Evolutionary conservation across 2,797 vertebrate species (phyloP).

Genomic region (Scleropages formosus): DNA sequence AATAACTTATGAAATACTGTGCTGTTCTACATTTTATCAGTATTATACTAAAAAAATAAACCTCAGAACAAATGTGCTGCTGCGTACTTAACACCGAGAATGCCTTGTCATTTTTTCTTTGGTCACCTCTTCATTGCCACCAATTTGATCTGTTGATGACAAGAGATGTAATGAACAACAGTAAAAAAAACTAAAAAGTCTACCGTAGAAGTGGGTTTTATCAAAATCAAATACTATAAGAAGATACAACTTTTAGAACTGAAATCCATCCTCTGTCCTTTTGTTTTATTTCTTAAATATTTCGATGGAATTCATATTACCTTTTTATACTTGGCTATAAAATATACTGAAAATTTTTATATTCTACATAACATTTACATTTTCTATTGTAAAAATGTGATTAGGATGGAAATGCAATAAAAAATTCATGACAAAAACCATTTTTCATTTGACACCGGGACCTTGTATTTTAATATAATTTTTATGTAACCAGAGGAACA

Average conservation of each 20-base stretch:
- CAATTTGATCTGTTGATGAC: not conserved
- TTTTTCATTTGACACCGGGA: conserved; percentile 73
- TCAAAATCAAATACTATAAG: not conserved
- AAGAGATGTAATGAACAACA: not conserved
- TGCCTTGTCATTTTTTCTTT: not conserved
- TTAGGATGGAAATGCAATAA: conserved; percentile 62
- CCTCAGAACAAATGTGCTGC: not conserved
- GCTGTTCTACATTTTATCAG: not conserved
- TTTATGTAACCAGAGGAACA: conserved; percentile 62
- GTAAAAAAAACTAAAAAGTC: not conserved
- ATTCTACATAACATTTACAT: conserved; percentile 71
- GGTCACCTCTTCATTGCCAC: not conserved
- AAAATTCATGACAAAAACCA: conserved; percentile 71
- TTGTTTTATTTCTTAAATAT: conserved; percentile 63
- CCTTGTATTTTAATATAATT: conserved; percentile 64
- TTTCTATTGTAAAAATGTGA: conserved; percentile 71
- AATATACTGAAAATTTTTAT: conserved; percentile 60
- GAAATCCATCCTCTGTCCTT: conserved; percentile 47
- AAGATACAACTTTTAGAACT: not conserved
- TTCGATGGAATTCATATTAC: conserved; percentile 64
- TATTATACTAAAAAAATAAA: not conserved
- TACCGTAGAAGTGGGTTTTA: conserved; percentile 2
- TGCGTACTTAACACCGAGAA: not conserved
- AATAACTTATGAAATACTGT: not conserved
- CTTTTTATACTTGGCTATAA: conserved; percentile 71